Conservation (phyloP, 2,888 invertebrate species). For the Ophion ellenae region DNA sequence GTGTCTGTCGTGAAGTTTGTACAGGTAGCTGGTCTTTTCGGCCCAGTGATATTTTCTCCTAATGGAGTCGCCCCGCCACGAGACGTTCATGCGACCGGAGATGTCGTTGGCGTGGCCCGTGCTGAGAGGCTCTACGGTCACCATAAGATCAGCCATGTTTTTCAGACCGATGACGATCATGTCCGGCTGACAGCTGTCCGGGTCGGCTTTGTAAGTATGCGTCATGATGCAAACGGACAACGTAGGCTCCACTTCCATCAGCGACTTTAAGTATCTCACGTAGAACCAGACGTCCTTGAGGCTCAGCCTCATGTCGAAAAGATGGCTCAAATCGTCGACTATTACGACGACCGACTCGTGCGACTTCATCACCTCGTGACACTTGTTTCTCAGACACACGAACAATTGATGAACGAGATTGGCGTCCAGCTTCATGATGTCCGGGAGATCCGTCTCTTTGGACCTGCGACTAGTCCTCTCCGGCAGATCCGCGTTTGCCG, state of each 20-base stretch:
- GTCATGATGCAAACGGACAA: constrained; percentile 77
- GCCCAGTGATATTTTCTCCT: constrained; percentile 76
- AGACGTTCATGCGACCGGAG: constrained; percentile 88
- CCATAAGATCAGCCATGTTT: constrained; percentile 87
- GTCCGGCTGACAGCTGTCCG: constrained; percentile 83
- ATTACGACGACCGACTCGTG: constrained; percentile 86
- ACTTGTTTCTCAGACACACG: constrained; percentile 82
- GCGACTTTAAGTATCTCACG: constrained; percentile 76
- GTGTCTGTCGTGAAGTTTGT: constrained; percentile 90
- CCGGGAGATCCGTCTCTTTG: constrained; percentile 66
- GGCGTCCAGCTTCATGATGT: constrained; percentile 76
- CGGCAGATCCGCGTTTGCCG: constrained; percentile 82
- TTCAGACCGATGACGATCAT: constrained; percentile 86
- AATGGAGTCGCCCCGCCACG: constrained; percentile 78
- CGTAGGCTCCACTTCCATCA: constrained; percentile 71
- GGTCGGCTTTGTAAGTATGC: constrained; percentile 84
- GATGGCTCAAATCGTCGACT: constrained; percentile 90
- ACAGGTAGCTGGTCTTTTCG: constrained; percentile 85
- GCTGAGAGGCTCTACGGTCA: constrained; percentile 88
- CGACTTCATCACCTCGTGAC: constrained; percentile 81
- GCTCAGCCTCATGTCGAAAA: constrained; percentile 87
- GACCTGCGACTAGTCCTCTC: constrained; percentile 49
- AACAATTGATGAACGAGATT: constrained; percentile 83
- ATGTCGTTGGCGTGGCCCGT: constrained; percentile 91
- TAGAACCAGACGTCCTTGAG: constrained; percentile 84